Percentiles rank a stretch among this genome's conserved stretches.
phyloP scores from a whole-genome alignment of 2,888 invertebrate genomes.

The Orthosia cruda region DNA sequence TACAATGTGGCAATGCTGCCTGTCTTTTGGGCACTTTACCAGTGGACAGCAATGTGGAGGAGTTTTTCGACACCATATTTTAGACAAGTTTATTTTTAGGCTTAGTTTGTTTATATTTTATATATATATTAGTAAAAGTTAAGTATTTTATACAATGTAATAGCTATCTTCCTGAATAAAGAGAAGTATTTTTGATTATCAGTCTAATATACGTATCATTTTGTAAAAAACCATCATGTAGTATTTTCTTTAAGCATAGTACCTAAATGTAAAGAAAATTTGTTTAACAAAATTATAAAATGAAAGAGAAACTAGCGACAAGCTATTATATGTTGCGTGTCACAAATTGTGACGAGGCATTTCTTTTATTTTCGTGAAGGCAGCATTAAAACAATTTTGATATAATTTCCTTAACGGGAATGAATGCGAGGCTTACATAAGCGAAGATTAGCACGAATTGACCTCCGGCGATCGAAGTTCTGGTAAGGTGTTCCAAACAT shows the following conservation, averaged over 20 bases:
- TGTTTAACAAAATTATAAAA: slow-evolving; percentile 32
- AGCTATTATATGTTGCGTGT: slow-evolving; percentile 56
- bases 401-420: slow-evolving; percentile 59
- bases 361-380: slow-evolving; percentile 58
- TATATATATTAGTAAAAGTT: too few relatives aligned
- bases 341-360: slow-evolving; percentile 59
- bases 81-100: too few relatives aligned
- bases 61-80: too few relatives aligned
- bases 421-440: slow-evolving; percentile 68
- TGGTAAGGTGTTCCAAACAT: slow-evolving; percentile 70
- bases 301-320: slow-evolving; percentile 48
- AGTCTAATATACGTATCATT: neutral
- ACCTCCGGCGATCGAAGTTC: slow-evolving; percentile 68
- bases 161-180: too few relatives aligned
- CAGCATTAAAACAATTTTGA: slow-evolving; percentile 50
- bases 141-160: too few relatives aligned
- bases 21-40: too few relatives aligned
- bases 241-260: neutral
- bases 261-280: neutral
- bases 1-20: too few relatives aligned
- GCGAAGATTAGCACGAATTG: slow-evolving; percentile 74
- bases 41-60: too few relatives aligned
- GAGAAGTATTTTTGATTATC: neutral
- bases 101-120: too few relatives aligned
- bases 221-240: neutral